Evolutionary conservation across 2,888 invertebrate genomes (phyloP).

Genomic region (Phyllotreta cruciferae): DNA sequence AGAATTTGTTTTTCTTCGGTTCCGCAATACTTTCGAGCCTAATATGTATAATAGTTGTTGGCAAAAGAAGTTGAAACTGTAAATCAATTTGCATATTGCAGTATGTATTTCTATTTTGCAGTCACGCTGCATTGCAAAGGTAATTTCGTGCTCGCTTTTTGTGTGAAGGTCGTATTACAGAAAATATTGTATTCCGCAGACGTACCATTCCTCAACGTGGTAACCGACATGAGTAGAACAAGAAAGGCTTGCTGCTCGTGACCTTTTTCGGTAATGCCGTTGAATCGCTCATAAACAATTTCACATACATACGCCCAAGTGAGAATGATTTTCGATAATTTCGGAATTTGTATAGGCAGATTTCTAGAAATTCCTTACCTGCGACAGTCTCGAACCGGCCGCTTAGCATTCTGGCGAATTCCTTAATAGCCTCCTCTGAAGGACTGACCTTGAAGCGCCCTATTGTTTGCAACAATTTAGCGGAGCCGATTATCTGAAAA

Average conservation of each 20-base stretch:
- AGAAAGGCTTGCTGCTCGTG: not conserved
- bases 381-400: constrained; percentile 63
- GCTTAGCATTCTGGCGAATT: constrained; percentile 62
- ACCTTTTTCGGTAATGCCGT: constrained; percentile 1
- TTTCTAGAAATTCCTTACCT: constrained; percentile 56
- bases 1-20: too few relatives aligned
- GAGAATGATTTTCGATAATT: too few relatives aligned
- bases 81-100: constrained; percentile 1
- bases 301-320: too few relatives aligned
- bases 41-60: too few relatives aligned
- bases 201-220: constrained; percentile 6
- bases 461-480: constrained; percentile 52
- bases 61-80: not conserved
- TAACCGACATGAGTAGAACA: not conserved
- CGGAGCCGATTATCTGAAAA: constrained; percentile 53
- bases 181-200: constrained; percentile 11
- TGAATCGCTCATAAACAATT: too few relatives aligned
- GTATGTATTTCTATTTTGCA: not conserved
- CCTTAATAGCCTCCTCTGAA: constrained; percentile 59
- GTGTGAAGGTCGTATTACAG: constrained; percentile 11
- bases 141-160: not conserved
- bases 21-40: too few relatives aligned
- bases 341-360: not conserved
- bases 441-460: constrained; percentile 47
- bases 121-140: not conserved